Evolutionary conservation across 23 tunicate species (phyloP).

Genomic region (Trididemnum clinides): DNA sequence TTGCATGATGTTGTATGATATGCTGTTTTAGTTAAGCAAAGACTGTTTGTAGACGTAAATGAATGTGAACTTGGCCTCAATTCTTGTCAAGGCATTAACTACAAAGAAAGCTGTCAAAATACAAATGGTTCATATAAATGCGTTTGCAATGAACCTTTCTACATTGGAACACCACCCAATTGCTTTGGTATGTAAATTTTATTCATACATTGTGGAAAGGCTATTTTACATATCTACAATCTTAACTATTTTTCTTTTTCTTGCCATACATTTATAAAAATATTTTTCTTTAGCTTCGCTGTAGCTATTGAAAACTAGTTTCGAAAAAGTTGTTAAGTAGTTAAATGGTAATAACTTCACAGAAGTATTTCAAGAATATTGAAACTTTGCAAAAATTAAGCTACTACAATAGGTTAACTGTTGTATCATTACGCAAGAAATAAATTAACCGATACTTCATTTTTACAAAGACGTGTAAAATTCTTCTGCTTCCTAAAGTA

Average conservation of each 20-base stretch:
- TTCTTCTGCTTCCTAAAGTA: neutral
- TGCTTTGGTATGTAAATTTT: conserved; percentile 2
- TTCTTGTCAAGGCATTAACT: neutral
- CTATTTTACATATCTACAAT: neutral
- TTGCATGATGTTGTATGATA: no score
- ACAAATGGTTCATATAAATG: neutral
- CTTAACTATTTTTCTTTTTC: neutral
- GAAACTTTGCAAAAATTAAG: no score
- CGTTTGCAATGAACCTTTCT: conserved; percentile 1
- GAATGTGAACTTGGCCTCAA: conserved; percentile 4
- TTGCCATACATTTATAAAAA: no score
- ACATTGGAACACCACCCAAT: conserved; percentile 25
- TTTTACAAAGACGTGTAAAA: neutral
- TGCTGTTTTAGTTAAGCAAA: neutral
- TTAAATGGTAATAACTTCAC: no score
- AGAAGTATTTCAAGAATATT: no score
- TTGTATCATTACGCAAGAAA: no score
- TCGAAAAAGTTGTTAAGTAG: no score
- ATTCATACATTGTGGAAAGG: neutral
- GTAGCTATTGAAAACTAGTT: no score
- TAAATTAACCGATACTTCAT: no score
- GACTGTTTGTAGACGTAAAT: neutral
- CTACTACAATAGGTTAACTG: no score
- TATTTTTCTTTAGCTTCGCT: no score
- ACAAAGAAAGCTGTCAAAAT: neutral